These are phyloP conservation scores for Hydraecia micacea DNA, from an alignment of 2,888 invertebrate genomes.

Conservation along the genomic window DNA sequence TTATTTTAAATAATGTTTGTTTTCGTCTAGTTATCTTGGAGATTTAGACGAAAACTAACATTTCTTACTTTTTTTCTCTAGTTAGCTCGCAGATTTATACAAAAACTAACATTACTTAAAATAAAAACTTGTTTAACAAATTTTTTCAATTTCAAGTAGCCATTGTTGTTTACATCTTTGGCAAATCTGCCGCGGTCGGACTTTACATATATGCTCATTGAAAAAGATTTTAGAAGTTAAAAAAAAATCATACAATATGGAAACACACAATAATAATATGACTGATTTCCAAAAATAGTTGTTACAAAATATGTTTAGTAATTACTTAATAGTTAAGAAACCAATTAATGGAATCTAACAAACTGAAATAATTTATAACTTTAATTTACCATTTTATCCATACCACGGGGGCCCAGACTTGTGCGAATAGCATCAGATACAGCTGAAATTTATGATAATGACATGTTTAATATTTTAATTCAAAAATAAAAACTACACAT, in stretches of 20 bases:
- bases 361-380: background rate
- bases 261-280: background rate
- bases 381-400: conserved; percentile 99
- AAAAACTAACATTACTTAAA: too few species aligned
- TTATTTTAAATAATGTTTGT: too few species aligned
- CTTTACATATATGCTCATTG: too few species aligned
- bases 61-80: too few species aligned
- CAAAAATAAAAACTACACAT: background rate
- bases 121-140: too few species aligned
- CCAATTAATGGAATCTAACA: background rate
- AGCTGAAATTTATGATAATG: conserved; percentile 91
- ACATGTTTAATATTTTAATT: background rate
- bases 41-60: too few species aligned
- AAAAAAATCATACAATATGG: background rate
- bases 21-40: too few species aligned
- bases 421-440: conserved; percentile 99
- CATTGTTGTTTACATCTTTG: too few species aligned
- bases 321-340: background rate
- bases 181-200: too few species aligned
- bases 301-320: background rate
- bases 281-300: too few species aligned
- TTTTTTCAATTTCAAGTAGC: too few species aligned
- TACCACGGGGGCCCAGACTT: conserved; percentile 99
- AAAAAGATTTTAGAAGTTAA: background rate
- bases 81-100: too few species aligned